Evolutionary conservation across 2,888 invertebrate genomes (phyloP).

Genomic region (Heliconius charithonia): DNA sequence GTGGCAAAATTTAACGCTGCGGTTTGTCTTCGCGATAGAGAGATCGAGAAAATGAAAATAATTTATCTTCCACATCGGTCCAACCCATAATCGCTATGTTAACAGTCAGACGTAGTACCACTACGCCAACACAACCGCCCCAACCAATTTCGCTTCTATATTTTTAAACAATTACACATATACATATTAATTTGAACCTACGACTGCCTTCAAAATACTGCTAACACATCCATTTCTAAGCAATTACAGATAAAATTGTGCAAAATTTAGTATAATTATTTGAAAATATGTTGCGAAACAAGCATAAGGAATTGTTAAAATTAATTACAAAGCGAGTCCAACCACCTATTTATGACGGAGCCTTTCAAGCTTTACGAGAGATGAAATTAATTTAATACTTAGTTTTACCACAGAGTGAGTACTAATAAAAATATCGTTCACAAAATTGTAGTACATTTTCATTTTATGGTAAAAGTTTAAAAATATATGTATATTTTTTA

Average conservation of each 20-base stretch:
- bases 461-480: neutral
- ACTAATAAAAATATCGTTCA: neutral
- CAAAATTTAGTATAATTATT: neutral
- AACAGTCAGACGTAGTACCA: too few relatives aligned
- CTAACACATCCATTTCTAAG: neutral
- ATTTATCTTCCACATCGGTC: too few relatives aligned
- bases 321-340: slow-evolving; percentile 31
- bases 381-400: slow-evolving; percentile 20
- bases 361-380: slow-evolving; percentile 12
- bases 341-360: slow-evolving; percentile 7
- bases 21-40: too few relatives aligned
- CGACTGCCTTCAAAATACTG: neutral
- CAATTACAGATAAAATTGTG: neutral
- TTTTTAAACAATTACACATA: too few relatives aligned
- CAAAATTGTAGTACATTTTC: neutral
- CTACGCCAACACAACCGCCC: too few relatives aligned
- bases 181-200: neutral
- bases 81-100: too few relatives aligned
- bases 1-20: too few relatives aligned
- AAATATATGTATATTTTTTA: neutral
- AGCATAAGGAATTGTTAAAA: slow-evolving; percentile 33
- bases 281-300: neutral
- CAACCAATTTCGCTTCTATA: too few relatives aligned
- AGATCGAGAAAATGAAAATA: too few relatives aligned
- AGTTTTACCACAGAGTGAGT: neutral